Percentiles rank a stretch among this genome's conserved stretches.
Evolutionary conservation across 2,797 vertebrate genomes (phyloP).

Genomic region (Fratercula arctica): DNA sequence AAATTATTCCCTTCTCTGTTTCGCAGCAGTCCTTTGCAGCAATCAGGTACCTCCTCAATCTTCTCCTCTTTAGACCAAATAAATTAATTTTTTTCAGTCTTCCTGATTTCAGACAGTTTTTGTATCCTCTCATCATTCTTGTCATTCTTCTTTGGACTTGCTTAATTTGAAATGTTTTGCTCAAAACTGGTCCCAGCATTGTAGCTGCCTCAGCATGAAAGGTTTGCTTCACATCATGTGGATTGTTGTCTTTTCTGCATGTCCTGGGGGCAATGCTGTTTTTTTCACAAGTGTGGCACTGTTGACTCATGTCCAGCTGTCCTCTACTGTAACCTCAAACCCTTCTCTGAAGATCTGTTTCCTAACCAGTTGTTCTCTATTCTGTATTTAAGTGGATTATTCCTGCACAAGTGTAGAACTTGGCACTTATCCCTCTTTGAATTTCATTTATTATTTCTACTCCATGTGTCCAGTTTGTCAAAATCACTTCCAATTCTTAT

Average conservation of each 20-base stretch:
- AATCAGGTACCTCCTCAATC: not conserved
- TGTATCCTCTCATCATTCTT: not conserved
- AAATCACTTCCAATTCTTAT: not conserved
- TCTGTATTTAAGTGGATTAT: not conserved
- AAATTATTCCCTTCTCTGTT: not conserved
- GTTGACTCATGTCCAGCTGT: slow-evolving; percentile 21
- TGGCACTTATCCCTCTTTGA: not conserved
- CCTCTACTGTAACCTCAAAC: not conserved
- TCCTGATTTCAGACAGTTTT: not conserved
- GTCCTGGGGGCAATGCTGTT: not conserved
- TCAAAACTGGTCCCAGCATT: not conserved
- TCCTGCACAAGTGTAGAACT: not conserved
- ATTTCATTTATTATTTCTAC: not conserved
- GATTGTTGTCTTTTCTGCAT: not conserved
- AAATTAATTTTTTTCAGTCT: not conserved
- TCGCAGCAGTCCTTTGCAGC: not conserved
- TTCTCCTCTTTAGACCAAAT: not conserved
- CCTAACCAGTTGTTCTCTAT: not conserved
- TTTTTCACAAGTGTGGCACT: not conserved
- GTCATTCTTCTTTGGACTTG: not conserved
- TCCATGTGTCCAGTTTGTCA: not conserved
- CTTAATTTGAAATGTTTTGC: not conserved
- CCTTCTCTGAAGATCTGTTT: not conserved
- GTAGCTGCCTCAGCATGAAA: not conserved
- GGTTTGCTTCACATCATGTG: not conserved